A percentile compares a stretch with the other conserved stretches of the same genome.
Evolutionary conservation across 2,797 vertebrate genomes (phyloP).

Genomic region (Typhlichthys subterraneus): DNA sequence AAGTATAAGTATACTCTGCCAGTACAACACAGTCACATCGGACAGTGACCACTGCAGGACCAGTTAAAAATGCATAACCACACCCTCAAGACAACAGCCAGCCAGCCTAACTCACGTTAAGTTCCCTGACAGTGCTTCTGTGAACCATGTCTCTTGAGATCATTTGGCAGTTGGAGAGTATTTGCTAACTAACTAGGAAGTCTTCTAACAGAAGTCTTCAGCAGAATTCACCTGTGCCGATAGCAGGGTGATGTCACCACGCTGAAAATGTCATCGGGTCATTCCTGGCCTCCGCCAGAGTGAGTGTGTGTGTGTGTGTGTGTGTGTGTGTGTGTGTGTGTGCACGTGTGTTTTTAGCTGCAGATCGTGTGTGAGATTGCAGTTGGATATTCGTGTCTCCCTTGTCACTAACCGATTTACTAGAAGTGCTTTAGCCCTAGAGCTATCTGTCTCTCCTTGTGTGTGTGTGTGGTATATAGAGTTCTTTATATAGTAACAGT

Average conservation of each 20-base stretch:
- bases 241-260: constrained; percentile 47
- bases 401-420: constrained; percentile 56
- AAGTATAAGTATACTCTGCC: too few species aligned
- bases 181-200: constrained; percentile 27
- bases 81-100: too few species aligned
- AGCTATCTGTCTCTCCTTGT: constrained; percentile 2
- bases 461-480: constrained; percentile 22
- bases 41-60: too few species aligned
- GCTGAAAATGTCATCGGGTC: constrained; percentile 65
- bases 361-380: constrained; percentile 34
- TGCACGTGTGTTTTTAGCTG: constrained; percentile 32
- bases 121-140: neutral
- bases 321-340: constrained; percentile 35
- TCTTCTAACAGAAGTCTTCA: constrained; percentile 16
- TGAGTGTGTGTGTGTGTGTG: constrained; percentile 29
- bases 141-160: constrained; percentile 14
- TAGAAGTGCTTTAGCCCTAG: constrained; percentile 6
- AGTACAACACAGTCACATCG: too few species aligned
- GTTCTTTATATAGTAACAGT: constrained; percentile 69
- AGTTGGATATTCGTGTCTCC: constrained; percentile 37
- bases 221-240: constrained; percentile 55
- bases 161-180: constrained; percentile 19
- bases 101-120: too few species aligned
- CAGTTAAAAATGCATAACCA: too few species aligned
- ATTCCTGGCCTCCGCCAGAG: constrained; percentile 43